These are phyloP conservation scores for Picus viridis DNA, from an alignment of 2,797 vertebrate genomes.

Conservation along the genomic window DNA sequence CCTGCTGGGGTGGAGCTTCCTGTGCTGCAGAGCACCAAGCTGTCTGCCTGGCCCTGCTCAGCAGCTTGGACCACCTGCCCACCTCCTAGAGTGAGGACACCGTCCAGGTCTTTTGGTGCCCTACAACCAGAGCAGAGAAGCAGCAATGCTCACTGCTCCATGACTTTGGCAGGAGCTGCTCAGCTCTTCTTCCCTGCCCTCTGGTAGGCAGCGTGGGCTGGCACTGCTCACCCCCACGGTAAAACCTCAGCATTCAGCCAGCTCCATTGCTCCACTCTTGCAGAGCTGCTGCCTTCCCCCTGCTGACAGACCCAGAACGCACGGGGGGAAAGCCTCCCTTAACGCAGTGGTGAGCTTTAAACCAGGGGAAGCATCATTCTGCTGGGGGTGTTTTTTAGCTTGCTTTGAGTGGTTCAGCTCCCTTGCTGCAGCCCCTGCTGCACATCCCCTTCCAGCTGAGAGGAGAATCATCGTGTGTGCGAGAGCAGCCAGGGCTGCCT, in stretches of 20 bases:
- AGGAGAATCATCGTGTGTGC: constrained; percentile 69
- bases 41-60: accelerated
- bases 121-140: not conserved
- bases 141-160: accelerated
- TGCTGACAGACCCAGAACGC: not conserved
- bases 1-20: no score
- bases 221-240: not conserved
- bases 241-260: not conserved
- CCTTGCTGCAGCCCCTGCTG: not conserved
- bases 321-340: not conserved
- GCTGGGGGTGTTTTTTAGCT: not conserved
- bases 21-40: not conserved
- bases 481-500: constrained; percentile 48
- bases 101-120: not conserved
- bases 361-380: not conserved
- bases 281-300: not conserved
- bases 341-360: not conserved
- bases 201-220: accelerated
- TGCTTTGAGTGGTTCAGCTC: not conserved
- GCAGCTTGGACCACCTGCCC: not conserved
- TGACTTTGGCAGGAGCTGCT: not conserved
- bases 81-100: not conserved
- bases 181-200: not conserved
- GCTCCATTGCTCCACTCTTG: not conserved
- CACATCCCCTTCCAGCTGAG: constrained; percentile 56